Evolutionary conservation across 2,888 invertebrate genomes (phyloP).

Genomic region (Criorhina ranunculi): DNA sequence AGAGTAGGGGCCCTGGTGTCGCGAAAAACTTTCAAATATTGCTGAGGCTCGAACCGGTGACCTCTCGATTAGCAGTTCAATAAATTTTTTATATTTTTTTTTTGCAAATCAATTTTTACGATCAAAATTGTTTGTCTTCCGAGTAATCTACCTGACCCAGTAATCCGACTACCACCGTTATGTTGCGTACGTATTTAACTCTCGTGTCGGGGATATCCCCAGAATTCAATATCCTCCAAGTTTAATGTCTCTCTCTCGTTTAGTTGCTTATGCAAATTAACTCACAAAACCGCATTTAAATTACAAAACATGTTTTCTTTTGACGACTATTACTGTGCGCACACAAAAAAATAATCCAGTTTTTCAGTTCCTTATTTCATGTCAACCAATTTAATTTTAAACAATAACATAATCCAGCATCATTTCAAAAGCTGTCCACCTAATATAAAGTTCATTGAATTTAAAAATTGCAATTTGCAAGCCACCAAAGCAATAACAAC

Average conservation of each 20-base stretch:
- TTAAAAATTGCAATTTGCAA: conserved; percentile 5
- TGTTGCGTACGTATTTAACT: conserved; percentile 6
- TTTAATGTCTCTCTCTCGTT: background rate
- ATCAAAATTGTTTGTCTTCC: background rate
- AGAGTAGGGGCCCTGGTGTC: too few species aligned
- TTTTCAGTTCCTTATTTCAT: conserved; percentile 45
- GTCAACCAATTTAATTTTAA: background rate
- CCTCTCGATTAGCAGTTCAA: too few species aligned
- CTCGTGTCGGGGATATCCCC: background rate
- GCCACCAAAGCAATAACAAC: background rate
- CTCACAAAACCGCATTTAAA: conserved; percentile 10
- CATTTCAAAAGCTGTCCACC: conserved; percentile 19
- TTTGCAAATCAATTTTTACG: too few species aligned
- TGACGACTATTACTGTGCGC: conserved; percentile 27
- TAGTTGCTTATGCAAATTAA: conserved; percentile 56
- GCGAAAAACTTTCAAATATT: too few species aligned
- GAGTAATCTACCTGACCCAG: conserved; percentile 34
- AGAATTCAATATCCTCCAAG: conserved; percentile 4
- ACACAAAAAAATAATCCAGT: conserved; percentile 15
- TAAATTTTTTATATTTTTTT: too few species aligned
- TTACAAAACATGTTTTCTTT: conserved; percentile 33
- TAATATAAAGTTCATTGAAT: conserved; percentile 56
- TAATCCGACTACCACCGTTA: background rate
- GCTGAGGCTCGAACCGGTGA: too few species aligned
- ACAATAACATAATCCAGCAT: conserved; percentile 18